phyloP scores from a whole-genome alignment of 2,797 vertebrate species.

The Lindbergichthys nudifrons region DNA sequence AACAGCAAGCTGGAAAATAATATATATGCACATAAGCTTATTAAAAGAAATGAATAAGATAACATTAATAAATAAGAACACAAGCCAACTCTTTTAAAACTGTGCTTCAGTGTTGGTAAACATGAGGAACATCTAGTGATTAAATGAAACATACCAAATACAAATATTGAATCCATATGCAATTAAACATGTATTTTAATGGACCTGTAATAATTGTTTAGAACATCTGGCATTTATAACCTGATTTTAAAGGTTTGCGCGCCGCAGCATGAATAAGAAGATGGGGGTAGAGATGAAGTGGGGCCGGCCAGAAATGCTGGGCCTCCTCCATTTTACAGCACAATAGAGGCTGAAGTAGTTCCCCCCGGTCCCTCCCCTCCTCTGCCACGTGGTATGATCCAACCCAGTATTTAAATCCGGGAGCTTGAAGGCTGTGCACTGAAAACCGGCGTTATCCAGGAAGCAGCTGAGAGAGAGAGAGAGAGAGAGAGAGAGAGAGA shows the following conservation, averaged over 20 bases:
- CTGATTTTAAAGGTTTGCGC: conserved; percentile 5
- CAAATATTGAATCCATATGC: background rate
- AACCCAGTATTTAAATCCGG: conserved; percentile 80
- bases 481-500: conserved; percentile 41
- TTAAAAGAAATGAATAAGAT: background rate
- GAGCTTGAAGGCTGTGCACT: conserved; percentile 69
- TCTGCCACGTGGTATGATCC: conserved; percentile 80
- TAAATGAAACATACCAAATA: background rate
- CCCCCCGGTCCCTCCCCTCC: conserved; percentile 51
- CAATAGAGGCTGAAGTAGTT: conserved; percentile 65
- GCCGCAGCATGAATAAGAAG: conserved; percentile 47
- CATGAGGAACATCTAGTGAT: background rate
- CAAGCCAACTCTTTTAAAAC: background rate
- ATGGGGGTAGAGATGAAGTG: conserved; percentile 41
- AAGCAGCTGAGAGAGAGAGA: conserved; percentile 72
- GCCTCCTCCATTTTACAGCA: conserved; percentile 69
- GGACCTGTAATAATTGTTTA: background rate
- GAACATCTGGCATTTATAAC: background rate
- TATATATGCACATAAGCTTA: background rate
- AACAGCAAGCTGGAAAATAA: background rate
- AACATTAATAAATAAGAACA: background rate
- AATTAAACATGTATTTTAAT: background rate
- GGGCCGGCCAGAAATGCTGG: conserved; percentile 50
- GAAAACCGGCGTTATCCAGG: conserved; percentile 72
- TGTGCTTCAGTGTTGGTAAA: background rate